Evolutionary conservation across 2,888 invertebrate species (phyloP).

Genomic region (Troides helena): DNA sequence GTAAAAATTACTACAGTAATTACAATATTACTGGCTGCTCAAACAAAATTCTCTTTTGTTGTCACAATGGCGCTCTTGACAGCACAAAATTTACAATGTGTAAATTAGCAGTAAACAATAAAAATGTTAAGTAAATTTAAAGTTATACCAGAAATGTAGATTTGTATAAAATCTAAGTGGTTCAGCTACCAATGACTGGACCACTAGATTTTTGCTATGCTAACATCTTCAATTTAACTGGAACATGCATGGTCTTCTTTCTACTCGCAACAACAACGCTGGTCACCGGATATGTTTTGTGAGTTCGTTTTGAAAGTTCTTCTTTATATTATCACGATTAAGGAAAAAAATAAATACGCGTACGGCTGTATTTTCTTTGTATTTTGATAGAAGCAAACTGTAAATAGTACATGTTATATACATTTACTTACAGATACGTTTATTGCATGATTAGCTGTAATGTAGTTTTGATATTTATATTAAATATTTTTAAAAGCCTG

Average conservation of each 20-base stretch:
- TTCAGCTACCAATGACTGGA: constrained; percentile 53
- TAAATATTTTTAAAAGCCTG: too few relatives aligned
- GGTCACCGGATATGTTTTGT: constrained; percentile 56
- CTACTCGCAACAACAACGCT: constrained; percentile 55
- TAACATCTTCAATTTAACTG: constrained; percentile 55
- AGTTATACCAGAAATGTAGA: constrained; percentile 40
- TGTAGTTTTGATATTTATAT: too few relatives aligned
- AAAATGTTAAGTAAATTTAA: constrained; percentile 30
- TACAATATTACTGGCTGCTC: constrained; percentile 15
- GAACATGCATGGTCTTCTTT: constrained; percentile 51
- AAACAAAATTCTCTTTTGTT: constrained; percentile 1
- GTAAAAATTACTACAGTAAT: background rate
- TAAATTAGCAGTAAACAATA: constrained; percentile 25
- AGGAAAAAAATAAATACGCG: background rate
- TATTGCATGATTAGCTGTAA: too few relatives aligned
- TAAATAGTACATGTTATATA: too few relatives aligned
- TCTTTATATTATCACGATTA: background rate
- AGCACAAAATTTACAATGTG: constrained; percentile 5
- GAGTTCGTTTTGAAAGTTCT: constrained; percentile 40
- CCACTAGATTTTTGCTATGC: constrained; percentile 50
- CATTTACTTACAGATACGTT: too few relatives aligned
- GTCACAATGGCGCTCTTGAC: constrained; percentile 20
- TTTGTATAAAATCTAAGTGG: constrained; percentile 30
- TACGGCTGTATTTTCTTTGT: too few relatives aligned
- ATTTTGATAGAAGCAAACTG: too few relatives aligned